Base-by-base conservation (phyloP, 2,888 invertebrate genomes). In the Drosophila greeni region DNA sequence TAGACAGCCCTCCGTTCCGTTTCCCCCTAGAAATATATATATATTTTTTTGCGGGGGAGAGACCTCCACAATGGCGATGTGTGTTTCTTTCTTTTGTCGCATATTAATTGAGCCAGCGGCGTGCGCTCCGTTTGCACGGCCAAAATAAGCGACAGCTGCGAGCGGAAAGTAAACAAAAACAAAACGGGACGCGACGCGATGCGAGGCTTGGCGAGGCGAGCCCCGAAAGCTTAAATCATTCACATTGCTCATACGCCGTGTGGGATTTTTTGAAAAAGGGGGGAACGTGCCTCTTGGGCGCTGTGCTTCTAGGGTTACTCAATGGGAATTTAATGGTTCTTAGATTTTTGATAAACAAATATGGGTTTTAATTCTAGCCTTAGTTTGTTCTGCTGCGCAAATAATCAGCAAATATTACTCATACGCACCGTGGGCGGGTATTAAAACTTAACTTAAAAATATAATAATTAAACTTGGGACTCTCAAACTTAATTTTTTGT, bases 41-140 rank as follows among this genome's bases (percentile, higher is more conserved):
- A n/a, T 14, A 20, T 39, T 20, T 11, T 36, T 40, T 11, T 20
- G 66, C 36, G 43, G 42, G 29, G 31, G 31, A 33, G 52, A 40
- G 37, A 40, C 49, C 51, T 34, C 67, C 51, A 47, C 52, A 48
- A 62, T 52, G 14, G 62, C 53, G 36, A 40, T 49, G 65, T 70
- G 57, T 61, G 42, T 31, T 61, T 70, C 71, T 70, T 49, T 70
- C 71, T 54, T 68, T 70, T 68, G 54, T 55, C 71, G 65, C 57
- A 71, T 69, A 57, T 64, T 71, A 71, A 71, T 69, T 69, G 66
- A 69, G 69, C 48, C 71, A 65, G 33, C 71, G 71, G 71, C 69
- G 62, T 70, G 69, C 65, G 69, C 69, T 70, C 45, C 56, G 64
- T 69, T 70, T 70, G 70, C 59, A 69, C 54, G 59, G 48, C 49